Evolutionary conservation across 1,140 invertebrate genomes (phyloP), one percentile per base, ranked within the genome.

Genomic region (Medauroidea extradentata): DNA sequence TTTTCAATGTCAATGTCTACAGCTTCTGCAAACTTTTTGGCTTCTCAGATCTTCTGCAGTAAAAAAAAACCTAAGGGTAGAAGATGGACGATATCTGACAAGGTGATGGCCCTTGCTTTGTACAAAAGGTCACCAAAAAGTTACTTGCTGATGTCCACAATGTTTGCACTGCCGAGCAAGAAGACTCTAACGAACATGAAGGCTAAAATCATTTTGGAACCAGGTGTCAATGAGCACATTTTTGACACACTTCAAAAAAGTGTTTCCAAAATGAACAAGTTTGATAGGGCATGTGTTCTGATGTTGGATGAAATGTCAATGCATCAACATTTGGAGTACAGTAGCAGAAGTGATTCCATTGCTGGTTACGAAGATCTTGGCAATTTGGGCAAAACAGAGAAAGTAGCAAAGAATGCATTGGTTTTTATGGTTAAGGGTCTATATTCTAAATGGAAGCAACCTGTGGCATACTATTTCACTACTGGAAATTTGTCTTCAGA

Each of bases 391-490:
- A 52, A 16, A 27, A 52, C 18, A 27, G 16, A 9, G 3, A 23
- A 16, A 18, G 50, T 52, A 23, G 50, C 25, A 23, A 52, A 52
- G 4, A 3, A 23, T 52, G 50, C 50, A 4, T 16, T 52, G 4
- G 50, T 52, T 23, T 52, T 52, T 27, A 52, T 52, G 50, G 50
- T 39, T 39, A 23, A 27, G n/a, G 50, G 50, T 39, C n/a, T 52
- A 9, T 24, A 27, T 9, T 4, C 4, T 3, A 52, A 27, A 5
- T 52, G 50, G 50, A 52, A 52, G 24, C 50, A 52, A 27, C 25
- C 50, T 5, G 3, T 52, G n/a, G 50, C 25, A 8, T 52, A 41
- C 7, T 52, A 52, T 39, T 52, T 52, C 9, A 24, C 3, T 41
- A 27, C 19, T 5, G 50, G 27, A 23, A 27, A 18, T 19, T 23